Evolutionary conservation across 2,113 vertebrate genomes (phyloP).

Genomic region (Marcusenius ussheri): DNA sequence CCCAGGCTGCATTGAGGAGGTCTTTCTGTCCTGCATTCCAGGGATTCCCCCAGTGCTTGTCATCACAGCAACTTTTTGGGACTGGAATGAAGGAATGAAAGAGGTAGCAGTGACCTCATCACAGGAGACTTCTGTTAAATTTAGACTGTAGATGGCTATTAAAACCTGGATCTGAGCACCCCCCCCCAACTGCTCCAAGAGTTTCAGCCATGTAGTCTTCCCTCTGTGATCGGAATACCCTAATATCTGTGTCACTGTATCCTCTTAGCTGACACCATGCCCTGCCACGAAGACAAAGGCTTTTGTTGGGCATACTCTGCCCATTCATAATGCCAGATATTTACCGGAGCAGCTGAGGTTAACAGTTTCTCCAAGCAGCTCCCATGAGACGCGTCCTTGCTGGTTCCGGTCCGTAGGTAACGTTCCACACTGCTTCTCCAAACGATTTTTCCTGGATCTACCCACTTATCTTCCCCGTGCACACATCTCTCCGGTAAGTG

Average conservation of each 20-base stretch:
- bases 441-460: background rate
- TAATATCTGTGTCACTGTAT: background rate
- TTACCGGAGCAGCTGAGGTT: background rate
- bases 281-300: background rate
- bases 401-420: background rate
- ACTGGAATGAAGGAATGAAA: background rate
- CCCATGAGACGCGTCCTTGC: background rate
- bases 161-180: background rate
- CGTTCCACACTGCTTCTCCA: conserved; percentile 1
- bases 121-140: conserved; percentile 5
- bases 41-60: background rate
- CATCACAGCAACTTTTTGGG: background rate
- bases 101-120: background rate
- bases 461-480: background rate
- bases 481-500: background rate
- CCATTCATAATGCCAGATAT: background rate
- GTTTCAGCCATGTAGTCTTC: background rate
- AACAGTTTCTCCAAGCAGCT: background rate
- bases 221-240: background rate
- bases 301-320: background rate
- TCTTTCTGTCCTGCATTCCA: background rate
- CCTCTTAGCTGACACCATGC: background rate
- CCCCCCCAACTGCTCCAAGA: background rate
- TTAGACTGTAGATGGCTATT: conserved; percentile 17
- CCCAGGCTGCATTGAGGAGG: background rate